phyloP scores from a whole-genome alignment of 2,113 vertebrate genomes.

The Glaucomys volans region DNA sequence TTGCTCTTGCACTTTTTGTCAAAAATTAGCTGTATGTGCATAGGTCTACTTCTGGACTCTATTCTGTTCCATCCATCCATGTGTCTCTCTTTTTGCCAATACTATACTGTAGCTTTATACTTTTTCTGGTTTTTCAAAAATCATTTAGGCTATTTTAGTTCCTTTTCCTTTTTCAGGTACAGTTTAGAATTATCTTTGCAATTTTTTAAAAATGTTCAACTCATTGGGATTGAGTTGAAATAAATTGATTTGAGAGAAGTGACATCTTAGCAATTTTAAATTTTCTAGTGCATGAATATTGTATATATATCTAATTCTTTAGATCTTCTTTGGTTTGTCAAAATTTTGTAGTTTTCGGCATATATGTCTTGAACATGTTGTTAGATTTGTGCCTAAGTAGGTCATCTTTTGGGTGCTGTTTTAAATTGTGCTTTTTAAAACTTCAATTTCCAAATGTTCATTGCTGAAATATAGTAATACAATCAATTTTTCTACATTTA shows the following conservation, averaged over 20 bases:
- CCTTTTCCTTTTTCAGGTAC: background rate
- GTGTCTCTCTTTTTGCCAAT: background rate
- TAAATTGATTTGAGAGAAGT: background rate
- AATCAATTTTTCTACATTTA: background rate
- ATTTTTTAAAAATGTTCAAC: no score
- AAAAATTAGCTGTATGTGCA: background rate
- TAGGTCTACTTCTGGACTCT: background rate
- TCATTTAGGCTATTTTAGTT: background rate
- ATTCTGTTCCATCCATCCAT: background rate
- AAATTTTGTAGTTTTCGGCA: background rate
- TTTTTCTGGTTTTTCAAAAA: background rate
- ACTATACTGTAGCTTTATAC: background rate
- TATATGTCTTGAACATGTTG: background rate
- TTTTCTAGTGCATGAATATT: background rate
- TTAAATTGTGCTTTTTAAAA: background rate
- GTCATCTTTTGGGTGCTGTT: background rate
- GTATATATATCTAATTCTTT: background rate
- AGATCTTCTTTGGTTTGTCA: background rate
- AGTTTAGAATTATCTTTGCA: background rate
- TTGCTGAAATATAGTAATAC: background rate
- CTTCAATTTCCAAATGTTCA: background rate
- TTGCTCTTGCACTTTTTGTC: background rate
- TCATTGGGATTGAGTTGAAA: background rate
- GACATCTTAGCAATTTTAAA: background rate
- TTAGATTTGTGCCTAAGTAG: conserved; percentile 7